Evolutionary conservation across 2,797 vertebrate species (phyloP).

Genomic region (Poeciliopsis infans): DNA sequence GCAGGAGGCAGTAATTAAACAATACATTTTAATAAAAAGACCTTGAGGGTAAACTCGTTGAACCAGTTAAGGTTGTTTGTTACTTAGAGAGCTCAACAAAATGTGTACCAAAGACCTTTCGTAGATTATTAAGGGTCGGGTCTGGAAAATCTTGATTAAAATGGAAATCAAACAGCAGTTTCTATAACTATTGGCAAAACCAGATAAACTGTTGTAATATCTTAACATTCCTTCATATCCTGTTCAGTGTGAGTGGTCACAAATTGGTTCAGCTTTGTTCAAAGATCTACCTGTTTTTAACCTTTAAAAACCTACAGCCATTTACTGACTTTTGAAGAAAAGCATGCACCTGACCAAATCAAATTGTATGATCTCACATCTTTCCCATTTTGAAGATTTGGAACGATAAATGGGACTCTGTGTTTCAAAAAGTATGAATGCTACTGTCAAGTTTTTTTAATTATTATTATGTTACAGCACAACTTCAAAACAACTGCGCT

Average conservation of each 20-base stretch:
- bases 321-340: not conserved
- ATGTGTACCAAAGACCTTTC: not conserved
- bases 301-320: not conserved
- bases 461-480: not conserved
- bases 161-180: conserved; percentile 1
- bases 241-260: not conserved
- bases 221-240: not conserved
- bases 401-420: not conserved
- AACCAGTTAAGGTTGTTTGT: not conserved
- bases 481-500: not conserved
- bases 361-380: not conserved
- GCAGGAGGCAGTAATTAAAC: conserved; percentile 35
- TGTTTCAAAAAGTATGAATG: not conserved
- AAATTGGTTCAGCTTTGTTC: not conserved
- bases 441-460: not conserved
- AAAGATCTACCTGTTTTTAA: not conserved
- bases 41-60: not conserved
- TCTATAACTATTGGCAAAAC: not conserved
- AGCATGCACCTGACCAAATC: not conserved
- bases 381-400: not conserved
- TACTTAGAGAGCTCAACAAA: conserved; percentile 1
- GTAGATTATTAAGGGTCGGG: not conserved
- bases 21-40: conserved; percentile 6
- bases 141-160: not conserved
- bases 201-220: not conserved